phyloP scores from a whole-genome alignment of 2,113 vertebrate species.

The Azemiops feae region DNA sequence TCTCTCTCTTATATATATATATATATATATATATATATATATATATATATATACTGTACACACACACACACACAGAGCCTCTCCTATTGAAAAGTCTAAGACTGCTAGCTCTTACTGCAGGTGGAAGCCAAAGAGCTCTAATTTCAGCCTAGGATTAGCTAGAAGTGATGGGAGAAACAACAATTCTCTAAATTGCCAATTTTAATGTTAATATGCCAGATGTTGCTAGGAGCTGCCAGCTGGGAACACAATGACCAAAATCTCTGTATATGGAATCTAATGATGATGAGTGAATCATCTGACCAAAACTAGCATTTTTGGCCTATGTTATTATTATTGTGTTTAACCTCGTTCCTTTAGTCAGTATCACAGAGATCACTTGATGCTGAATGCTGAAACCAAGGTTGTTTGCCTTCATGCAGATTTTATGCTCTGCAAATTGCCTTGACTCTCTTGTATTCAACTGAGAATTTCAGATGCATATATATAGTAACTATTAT shows the following conservation, averaged over 20 bases:
- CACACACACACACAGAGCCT: background rate
- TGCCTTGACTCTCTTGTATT: background rate
- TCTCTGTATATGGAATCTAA: constrained; percentile 63
- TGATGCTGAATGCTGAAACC: background rate
- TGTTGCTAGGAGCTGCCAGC: constrained; percentile 74
- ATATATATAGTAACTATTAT: background rate
- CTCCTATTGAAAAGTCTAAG: constrained; percentile 41
- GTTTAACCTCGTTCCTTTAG: constrained; percentile 53
- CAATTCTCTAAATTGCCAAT: constrained; percentile 76
- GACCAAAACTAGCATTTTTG: constrained; percentile 64
- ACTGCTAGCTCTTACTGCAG: constrained; percentile 62
- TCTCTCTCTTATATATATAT: too few relatives aligned
- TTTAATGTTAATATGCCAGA: constrained; percentile 77
- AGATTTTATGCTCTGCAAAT: constrained; percentile 9
- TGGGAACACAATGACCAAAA: constrained; percentile 73
- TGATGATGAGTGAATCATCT: constrained; percentile 68
- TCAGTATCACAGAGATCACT: constrained; percentile 12
- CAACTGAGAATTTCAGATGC: background rate
- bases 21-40: too few relatives aligned
- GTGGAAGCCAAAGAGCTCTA: constrained; percentile 65
- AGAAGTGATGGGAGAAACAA: constrained; percentile 65
- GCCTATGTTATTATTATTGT: constrained; percentile 43
- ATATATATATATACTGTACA: too few relatives aligned
- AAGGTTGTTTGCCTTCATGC: background rate
- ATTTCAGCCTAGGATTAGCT: constrained; percentile 68